Percentiles rank a stretch among this genome's conserved stretches.
Evolutionary conservation across 2,888 invertebrate species (phyloP).

Genomic region (Muschampia plurimacula): DNA sequence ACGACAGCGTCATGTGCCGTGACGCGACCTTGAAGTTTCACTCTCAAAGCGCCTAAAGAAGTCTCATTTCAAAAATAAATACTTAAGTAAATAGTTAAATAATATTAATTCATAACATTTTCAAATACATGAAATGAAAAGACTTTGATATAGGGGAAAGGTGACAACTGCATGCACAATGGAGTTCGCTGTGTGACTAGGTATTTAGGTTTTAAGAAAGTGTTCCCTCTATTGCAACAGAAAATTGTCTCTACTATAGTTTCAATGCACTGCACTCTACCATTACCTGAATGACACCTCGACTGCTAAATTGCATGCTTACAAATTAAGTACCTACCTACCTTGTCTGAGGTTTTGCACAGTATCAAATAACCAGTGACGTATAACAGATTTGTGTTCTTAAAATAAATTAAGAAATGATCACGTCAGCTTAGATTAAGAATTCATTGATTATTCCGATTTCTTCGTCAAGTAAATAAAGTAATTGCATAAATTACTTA

Average conservation of each 20-base stretch:
- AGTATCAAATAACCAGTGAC: constrained; percentile 7
- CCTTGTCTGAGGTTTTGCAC: constrained; percentile 1
- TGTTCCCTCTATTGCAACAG: constrained; percentile 27
- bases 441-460: constrained; percentile 18
- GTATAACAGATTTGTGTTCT: neutral
- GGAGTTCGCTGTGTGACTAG: constrained; percentile 10
- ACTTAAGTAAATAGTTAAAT: too few relatives aligned
- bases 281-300: constrained; percentile 28
- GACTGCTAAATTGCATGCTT: constrained; percentile 35
- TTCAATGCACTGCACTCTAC: constrained; percentile 35
- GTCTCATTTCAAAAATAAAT: too few relatives aligned
- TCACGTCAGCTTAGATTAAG: neutral
- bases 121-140: constrained; percentile 7
- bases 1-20: too few relatives aligned
- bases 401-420: neutral
- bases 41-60: too few relatives aligned
- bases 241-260: constrained; percentile 34
- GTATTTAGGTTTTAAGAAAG: constrained; percentile 35
- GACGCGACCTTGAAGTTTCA: too few relatives aligned
- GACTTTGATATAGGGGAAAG: constrained; percentile 11
- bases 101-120: neutral
- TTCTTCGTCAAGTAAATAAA: constrained; percentile 13
- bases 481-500: constrained; percentile 16
- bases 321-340: constrained; percentile 17
- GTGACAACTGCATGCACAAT: constrained; percentile 33